Base-by-base conservation (phyloP, 1,140 invertebrate species). In the Carcinoscorpius rotundicauda region DNA sequence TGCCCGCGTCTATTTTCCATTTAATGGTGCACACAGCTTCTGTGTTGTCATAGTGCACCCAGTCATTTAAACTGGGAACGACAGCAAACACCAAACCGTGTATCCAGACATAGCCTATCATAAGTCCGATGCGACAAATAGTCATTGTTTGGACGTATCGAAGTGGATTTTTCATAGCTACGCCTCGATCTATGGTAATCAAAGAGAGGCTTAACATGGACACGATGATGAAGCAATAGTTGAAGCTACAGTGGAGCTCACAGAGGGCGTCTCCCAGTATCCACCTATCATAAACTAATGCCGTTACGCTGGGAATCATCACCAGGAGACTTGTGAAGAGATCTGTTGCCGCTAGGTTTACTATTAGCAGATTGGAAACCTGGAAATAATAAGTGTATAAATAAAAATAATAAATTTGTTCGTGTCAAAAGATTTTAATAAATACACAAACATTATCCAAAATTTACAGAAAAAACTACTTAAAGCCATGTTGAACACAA, bases 141-240 rank as follows among this genome's bases (percentile, higher is more conserved):
- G 56, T 61, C 29, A 64, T 65, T 6, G 62, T 58, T 8, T 8
- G 52, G 5, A 3, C n/a, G 56, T 68, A 68, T 2, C 60, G 59
- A 3, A 68, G 49, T 3, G 66, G 66, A 59, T 62, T 55, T 6
- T 49, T 50, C 51, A 68, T 61, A 8, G 66, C 66, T n/a, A 65
- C 55, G 0, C 60, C 64, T 48, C 66, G 48, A 60, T 68, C 66
- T 4, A 68, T 10, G 52, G 60, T 65, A 49, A 68, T 65, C 3
- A 65, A 6, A 6, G 61, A 49, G 3, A 68, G 49, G 9, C 51
- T 62, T 8, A 65, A 59, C 1, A 59, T 65, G 6, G 66, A 68
- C 49, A 57, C 60, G 29, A 58, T 60, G 3, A 51, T 9, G 4
- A 58, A 60, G 9, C 49, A 51, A 58, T 65, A 68, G n/a, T 62